Conservation (phyloP, 2,797 vertebrate species). For the Pagetopsis macropterus region DNA sequence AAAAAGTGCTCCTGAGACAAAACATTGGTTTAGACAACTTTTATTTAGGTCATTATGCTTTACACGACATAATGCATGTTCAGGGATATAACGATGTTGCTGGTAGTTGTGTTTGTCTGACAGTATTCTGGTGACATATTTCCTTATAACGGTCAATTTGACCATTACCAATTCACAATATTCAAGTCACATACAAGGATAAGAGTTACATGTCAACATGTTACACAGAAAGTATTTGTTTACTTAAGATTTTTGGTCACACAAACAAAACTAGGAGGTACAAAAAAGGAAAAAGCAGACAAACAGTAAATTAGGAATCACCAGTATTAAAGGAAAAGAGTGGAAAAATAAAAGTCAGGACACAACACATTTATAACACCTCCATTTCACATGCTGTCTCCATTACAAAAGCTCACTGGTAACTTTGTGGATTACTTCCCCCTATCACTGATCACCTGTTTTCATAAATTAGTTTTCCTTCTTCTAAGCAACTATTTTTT, state of each 20-base stretch:
- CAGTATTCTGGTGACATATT: slow-evolving; percentile 73
- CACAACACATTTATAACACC: slow-evolving; percentile 77
- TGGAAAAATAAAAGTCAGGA: slow-evolving; percentile 73
- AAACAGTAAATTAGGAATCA: slow-evolving; percentile 77
- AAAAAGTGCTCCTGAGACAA: slow-evolving; percentile 43
- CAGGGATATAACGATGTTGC: slow-evolving; percentile 80
- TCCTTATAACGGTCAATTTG: slow-evolving; percentile 79
- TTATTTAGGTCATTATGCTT: slow-evolving; percentile 86
- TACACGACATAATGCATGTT: slow-evolving; percentile 82
- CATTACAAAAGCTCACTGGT: slow-evolving; percentile 76
- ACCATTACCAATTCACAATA: slow-evolving; percentile 82
- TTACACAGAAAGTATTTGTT: slow-evolving; percentile 75
- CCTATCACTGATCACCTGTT: slow-evolving; percentile 84
- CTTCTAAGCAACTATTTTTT: slow-evolving; percentile 84
- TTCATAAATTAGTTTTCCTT: slow-evolving; percentile 86
- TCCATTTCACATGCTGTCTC: slow-evolving; percentile 84
- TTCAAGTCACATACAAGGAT: slow-evolving; percentile 84
- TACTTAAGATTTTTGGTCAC: slow-evolving; percentile 77
- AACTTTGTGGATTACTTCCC: slow-evolving; percentile 78
- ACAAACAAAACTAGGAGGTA: slow-evolving; percentile 75
- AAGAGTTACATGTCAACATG: slow-evolving; percentile 74
- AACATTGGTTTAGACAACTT: slow-evolving; percentile 77
- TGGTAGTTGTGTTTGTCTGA: slow-evolving; percentile 71
- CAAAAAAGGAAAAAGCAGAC: slow-evolving; percentile 73
- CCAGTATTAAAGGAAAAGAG: slow-evolving; percentile 77